Percentiles rank a stretch among this genome's conserved stretches.
Evolutionary conservation across 2,113 vertebrate species (phyloP).

Genomic region (Phyllostomus hastatus): DNA sequence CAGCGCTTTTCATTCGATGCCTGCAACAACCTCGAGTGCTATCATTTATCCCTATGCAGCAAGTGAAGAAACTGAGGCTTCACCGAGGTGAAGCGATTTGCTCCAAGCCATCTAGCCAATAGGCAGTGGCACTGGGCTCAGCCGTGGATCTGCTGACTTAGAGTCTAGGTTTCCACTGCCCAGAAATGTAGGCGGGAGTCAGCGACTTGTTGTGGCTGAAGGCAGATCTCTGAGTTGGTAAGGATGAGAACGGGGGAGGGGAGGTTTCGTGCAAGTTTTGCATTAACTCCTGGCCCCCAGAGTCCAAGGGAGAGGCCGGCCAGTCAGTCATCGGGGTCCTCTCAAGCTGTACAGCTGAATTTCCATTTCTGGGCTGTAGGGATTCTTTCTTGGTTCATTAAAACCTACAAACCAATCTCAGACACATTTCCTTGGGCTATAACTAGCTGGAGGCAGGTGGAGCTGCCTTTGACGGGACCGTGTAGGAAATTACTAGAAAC

Average conservation of each 20-base stretch:
- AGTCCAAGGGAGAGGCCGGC: not conserved
- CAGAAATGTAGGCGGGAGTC: not conserved
- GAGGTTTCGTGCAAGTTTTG: not conserved
- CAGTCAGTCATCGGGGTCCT: not conserved
- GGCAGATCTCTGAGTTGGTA: not conserved
- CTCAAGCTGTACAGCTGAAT: not conserved
- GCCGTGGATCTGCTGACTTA: not conserved
- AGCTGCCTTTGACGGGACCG: not conserved
- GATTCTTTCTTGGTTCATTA: slow-evolving; percentile 36
- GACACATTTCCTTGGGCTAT: slow-evolving; percentile 10
- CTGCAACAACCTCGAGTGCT: not conserved
- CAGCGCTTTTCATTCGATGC: not conserved
- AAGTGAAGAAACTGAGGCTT: not conserved
- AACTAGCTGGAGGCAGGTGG: not conserved
- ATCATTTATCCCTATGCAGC: not conserved
- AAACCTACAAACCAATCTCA: slow-evolving; percentile 23
- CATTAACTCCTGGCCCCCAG: not conserved
- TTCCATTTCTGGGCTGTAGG: not conserved
- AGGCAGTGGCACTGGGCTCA: not conserved
- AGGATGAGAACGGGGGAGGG: not conserved
- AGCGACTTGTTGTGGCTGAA: not conserved
- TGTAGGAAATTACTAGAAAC: not conserved
- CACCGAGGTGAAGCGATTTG: not conserved
- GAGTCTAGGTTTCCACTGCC: not conserved
- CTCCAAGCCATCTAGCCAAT: not conserved